These are phyloP conservation scores for Sussaba pulchella DNA, from an alignment of 2,888 invertebrate species.

Conservation along the genomic window DNA sequence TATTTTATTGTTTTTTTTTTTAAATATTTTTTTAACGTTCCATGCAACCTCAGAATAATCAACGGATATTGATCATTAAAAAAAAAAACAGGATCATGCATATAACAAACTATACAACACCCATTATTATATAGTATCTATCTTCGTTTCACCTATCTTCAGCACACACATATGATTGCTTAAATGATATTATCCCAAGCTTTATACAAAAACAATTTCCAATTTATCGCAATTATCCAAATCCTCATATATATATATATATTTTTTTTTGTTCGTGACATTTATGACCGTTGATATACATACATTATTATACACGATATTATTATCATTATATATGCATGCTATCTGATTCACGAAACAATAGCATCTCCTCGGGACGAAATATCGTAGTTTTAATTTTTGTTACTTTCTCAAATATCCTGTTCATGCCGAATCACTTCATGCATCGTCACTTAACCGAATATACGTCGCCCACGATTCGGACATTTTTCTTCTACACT, in stretches of 20 bases:
- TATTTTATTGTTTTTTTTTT: neutral
- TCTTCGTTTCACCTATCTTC: conserved; percentile 76
- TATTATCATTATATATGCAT: conserved; percentile 72
- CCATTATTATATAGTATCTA: conserved; percentile 58
- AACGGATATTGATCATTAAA: conserved; percentile 35
- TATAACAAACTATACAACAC: conserved; percentile 67
- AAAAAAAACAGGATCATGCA: conserved; percentile 54
- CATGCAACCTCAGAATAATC: conserved; percentile 46
- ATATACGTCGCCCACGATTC: no score
- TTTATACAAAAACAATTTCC: conserved; percentile 55
- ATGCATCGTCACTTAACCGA: conserved; percentile 3
- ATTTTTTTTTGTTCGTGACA: no score
- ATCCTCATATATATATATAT: conserved; percentile 63
- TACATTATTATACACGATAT: conserved; percentile 69
- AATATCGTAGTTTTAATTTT: conserved; percentile 57
- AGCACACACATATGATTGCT: conserved; percentile 79
- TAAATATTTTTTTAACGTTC: neutral
- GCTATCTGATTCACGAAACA: conserved; percentile 76
- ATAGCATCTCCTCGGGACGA: conserved; percentile 71
- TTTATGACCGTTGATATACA: conserved; percentile 65
- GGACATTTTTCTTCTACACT: no score
- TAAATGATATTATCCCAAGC: conserved; percentile 72
- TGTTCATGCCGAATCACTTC: conserved; percentile 25
- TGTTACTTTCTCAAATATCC: conserved; percentile 53
- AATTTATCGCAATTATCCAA: conserved; percentile 61